Evolutionary conservation across 2,113 vertebrate species (phyloP), one percentile per base, ranked within the genome.

Genomic region (Ceyx melanurus): DNA sequence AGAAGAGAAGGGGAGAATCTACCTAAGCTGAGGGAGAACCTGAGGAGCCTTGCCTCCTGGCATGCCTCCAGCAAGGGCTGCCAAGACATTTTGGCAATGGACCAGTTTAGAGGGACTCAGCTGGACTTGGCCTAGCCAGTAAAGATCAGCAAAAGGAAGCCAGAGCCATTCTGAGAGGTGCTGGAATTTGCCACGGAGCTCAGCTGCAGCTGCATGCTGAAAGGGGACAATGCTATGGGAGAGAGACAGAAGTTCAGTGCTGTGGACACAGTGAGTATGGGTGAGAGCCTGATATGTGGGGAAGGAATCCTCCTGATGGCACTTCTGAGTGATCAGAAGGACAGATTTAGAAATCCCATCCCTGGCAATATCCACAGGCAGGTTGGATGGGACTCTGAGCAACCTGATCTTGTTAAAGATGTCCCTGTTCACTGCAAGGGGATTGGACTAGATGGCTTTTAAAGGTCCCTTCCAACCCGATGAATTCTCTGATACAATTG

Each of bases 251-350:
- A 91, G 19, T 11, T 54, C 67, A 33, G 18, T 2, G 3, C 64
- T 82, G 45, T 1, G 6, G 68, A 51, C 42, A 13, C 1, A 0
- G 15, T 61, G 60, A 77, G 40, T 25, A 45, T 7, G 28, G 31
- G 19, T 0, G 2, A 14, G 29, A 73, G 45, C 29, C 31, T 85
- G 56, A 54, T 33, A 42, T 0, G 1, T 0, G 0, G 56, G 29
- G 26, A 48, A 13, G 15, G 40, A 66, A 71, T 67, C 37, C 51
- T 87, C 58, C 64, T 67, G 29, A 11, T 21, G 26, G 25, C 14
- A 18, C 35, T 71, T 75, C 26, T 40, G 66, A 46, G 12, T 15
- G 37, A 43, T 40, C 35, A 77, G 43, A 53, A 83, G 33, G 53
- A 77, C 64, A 3, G 3, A 40, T 62, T 40, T 40, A 62, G 60